A percentile compares a stretch with the other conserved stretches of the same genome.
Conservation (phyloP, 1,140 invertebrate genomes). For the Drosophila azteca region DNA sequence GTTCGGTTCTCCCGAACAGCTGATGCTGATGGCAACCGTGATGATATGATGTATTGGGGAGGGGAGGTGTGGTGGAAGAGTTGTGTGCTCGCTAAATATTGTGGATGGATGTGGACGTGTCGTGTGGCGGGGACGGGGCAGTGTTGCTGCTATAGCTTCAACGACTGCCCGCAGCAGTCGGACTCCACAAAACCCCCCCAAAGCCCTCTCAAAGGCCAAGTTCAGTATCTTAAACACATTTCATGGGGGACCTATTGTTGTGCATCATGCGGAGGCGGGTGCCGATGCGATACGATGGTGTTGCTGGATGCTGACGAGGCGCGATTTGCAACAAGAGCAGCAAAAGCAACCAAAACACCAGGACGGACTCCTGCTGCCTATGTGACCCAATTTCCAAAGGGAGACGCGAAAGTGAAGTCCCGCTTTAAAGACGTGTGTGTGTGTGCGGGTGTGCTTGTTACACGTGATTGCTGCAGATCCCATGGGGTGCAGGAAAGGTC, state of each 20-base stretch:
- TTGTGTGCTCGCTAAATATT: no score
- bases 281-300: no score
- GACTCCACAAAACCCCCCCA: not conserved
- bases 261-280: conserved; percentile 26
- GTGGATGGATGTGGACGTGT: no score
- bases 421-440: not conserved
- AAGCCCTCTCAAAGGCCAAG: conserved; percentile 69
- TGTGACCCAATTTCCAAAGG: conserved; percentile 68
- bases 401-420: conserved; percentile 47
- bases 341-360: conserved; percentile 21
- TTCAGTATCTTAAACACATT: conserved; percentile 80
- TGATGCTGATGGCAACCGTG: conserved; percentile 24
- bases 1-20: conserved; percentile 42
- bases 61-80: no score
- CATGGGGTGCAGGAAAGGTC: not conserved
- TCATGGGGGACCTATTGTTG: conserved; percentile 68
- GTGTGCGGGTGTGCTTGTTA: not conserved
- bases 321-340: conserved; percentile 45
- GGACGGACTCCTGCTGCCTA: conserved; percentile 15
- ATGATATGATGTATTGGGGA: conserved; percentile 5
- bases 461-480: not conserved
- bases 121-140: no score
- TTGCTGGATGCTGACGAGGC: conserved; percentile 9
- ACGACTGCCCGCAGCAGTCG: no score
- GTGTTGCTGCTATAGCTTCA: no score